These are phyloP conservation scores for Craseonycteris thonglongyai DNA, from an alignment of 2,113 vertebrate species.

Conservation along the genomic window DNA sequence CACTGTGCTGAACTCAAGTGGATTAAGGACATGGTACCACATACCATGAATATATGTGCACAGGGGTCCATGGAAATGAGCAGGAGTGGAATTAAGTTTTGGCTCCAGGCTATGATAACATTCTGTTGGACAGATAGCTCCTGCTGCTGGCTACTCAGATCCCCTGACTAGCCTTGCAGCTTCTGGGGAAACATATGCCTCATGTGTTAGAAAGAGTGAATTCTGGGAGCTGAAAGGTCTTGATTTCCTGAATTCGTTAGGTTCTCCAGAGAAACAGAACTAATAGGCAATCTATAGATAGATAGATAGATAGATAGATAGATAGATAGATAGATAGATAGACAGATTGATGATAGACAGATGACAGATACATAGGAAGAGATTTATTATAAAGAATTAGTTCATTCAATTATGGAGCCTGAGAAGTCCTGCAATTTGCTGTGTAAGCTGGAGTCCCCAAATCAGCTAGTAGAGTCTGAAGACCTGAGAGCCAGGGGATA, in stretches of 20 bases:
- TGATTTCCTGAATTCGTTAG: neutral
- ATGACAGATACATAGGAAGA: neutral
- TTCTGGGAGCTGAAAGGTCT: neutral
- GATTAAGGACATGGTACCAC: fast-evolving
- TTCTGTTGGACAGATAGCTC: neutral
- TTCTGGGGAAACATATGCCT: neutral
- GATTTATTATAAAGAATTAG: neutral
- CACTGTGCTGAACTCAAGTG: neutral
- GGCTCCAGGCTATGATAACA: neutral
- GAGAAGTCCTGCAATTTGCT: neutral
- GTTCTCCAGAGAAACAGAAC: neutral
- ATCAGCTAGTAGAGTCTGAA: neutral
- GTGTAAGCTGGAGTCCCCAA: neutral
- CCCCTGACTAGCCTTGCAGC: neutral
- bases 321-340: no score
- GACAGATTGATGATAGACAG: no score
- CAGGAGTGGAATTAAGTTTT: neutral
- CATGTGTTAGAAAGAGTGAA: neutral
- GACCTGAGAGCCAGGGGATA: neutral
- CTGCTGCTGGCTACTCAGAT: neutral
- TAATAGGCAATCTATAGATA: no score
- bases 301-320: no score
- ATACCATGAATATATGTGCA: neutral
- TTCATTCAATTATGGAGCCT: neutral
- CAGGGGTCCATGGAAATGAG: neutral